phyloP scores from a whole-genome alignment of 64 coral and sea anemone genomes.

The Montipora efflorescens region DNA sequence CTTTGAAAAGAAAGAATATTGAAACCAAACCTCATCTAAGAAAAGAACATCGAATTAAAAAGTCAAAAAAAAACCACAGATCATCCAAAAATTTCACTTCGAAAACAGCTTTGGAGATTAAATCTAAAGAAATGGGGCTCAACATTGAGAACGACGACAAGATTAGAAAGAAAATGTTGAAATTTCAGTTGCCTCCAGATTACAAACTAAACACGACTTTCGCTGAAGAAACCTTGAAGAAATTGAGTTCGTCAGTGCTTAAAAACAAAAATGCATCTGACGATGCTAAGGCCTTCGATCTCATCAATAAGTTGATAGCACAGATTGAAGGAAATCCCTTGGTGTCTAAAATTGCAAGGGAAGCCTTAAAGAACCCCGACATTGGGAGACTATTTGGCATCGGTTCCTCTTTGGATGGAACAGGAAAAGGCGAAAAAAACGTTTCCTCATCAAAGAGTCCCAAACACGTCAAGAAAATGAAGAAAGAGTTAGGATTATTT shows the following conservation, averaged over 20 bases:
- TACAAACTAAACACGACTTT: neutral
- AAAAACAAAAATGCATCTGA: neutral
- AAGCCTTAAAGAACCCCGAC: conserved; percentile 54
- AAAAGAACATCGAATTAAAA: neutral
- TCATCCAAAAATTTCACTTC: neutral
- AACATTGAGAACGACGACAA: neutral
- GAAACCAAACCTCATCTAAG: neutral
- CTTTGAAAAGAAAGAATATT: conserved; percentile 3
- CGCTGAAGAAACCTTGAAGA: neutral
- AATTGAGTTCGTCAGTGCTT: neutral
- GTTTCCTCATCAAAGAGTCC: neutral
- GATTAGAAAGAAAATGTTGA: neutral
- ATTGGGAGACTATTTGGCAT: conserved; percentile 51
- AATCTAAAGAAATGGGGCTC: neutral
- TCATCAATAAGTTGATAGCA: conserved; percentile 12
- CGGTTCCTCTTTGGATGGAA: neutral
- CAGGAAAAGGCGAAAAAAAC: neutral
- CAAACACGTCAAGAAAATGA: neutral
- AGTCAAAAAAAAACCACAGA: neutral
- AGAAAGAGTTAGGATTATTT: neutral
- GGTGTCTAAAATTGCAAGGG: conserved; percentile 41
- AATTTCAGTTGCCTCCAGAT: neutral
- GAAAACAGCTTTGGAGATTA: neutral
- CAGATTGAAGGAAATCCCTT: conserved; percentile 43
- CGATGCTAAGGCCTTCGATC: neutral